Base-by-base conservation (phyloP, 2,888 invertebrate genomes). In the Acronicta alni region DNA sequence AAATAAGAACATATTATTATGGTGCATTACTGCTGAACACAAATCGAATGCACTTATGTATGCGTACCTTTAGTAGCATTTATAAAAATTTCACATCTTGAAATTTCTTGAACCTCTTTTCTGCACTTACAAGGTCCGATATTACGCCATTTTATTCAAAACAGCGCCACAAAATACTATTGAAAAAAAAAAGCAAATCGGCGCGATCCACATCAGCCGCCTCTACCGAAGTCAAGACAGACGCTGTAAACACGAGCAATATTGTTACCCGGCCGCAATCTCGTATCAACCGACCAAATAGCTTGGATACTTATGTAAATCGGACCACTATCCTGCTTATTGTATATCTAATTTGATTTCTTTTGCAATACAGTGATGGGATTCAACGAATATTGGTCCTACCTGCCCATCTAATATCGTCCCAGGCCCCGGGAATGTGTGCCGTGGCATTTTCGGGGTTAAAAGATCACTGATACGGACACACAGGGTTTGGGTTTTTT, bases 301-400 rank as follows among this genome's bases (percentile, higher is more conserved):
- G 89, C 91, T 83, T 64, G 89, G 88, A 91, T 94, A 90, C 92
- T 93, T 94, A 94, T 94, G 93, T 92, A 93, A 94, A 94, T 93
- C 84, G 86, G 86, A 81, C 84, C 88, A 89, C 88, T 83, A 87
- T 87, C 90, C 84, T 84, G 93, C 93, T 93, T 93, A 94, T 94
- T 93, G 94, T 93, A 88, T 92, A 93, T 91, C 91, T 93, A 93
- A 94, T 94, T 93, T 92, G 92, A 93, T 93, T 92, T 89, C 92
- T 92, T 91, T 90, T 88, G 91, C 91, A 91, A 89, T 91, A 87
- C 90, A 83, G 87, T 89, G 91, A 92, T 92, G 91, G 89, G 90
- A 88, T 89, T 87, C 89, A 86, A 89, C 89, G 89, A 87, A 88
- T 87, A 90, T 89, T 85, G 89, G 86, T 77, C 82, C 82, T 91